Conservation (phyloP, 2,797 vertebrate genomes). For the Spheniscus humboldti region DNA sequence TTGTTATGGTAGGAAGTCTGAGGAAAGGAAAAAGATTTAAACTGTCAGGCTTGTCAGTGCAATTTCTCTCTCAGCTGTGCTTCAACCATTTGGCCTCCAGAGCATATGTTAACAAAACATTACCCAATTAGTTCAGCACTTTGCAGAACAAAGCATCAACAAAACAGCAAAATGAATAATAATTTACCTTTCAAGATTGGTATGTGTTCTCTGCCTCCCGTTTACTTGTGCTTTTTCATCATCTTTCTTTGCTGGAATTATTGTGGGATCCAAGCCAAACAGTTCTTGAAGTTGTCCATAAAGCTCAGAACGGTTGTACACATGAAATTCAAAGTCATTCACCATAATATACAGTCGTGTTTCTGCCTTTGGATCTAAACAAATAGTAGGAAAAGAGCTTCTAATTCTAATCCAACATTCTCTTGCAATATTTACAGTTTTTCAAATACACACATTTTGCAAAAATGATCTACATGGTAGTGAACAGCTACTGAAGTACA, state of each 20-base stretch:
- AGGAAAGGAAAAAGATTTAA: not conserved
- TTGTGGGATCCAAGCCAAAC: conserved; percentile 95
- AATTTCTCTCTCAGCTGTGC: not conserved
- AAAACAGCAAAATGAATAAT: not conserved
- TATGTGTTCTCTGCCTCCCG: conserved; percentile 75
- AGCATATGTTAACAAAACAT: not conserved
- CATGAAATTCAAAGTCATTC: conserved; percentile 97
- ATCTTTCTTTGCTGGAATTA: conserved; percentile 84
- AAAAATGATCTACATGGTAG: not conserved
- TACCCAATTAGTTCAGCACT: conserved; percentile 14
- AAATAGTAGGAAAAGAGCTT: not conserved
- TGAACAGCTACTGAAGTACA: not conserved
- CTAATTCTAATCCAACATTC: not conserved
- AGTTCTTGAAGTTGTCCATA: conserved; percentile 92
- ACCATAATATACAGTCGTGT: conserved; percentile 94
- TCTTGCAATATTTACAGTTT: not conserved
- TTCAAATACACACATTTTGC: not conserved
- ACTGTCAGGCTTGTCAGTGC: conserved; percentile 14
- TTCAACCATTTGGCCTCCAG: not conserved
- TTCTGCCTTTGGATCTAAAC: conserved; percentile 94
- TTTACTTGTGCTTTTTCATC: conserved; percentile 84
- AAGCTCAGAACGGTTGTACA: conserved; percentile 94
- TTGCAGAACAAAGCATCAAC: conserved; percentile 17
- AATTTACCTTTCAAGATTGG: conserved; percentile 84
- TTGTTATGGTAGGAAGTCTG: not conserved